These are phyloP conservation scores for Alectoris magna DNA, from an alignment of 2,797 vertebrate genomes.

Conservation along the genomic window DNA sequence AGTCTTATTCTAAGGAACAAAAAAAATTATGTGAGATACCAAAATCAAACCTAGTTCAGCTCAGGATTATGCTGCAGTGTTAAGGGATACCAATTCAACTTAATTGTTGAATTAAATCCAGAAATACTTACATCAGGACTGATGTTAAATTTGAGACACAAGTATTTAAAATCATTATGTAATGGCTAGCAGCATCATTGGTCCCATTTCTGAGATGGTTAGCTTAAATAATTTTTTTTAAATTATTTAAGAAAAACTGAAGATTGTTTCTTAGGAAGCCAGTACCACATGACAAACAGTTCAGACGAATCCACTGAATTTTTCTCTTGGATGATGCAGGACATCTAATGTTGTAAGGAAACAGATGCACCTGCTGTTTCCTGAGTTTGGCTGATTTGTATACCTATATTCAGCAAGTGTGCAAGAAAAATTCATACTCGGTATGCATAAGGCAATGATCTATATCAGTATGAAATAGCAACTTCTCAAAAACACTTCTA, in stretches of 20 bases:
- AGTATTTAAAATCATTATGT: neutral
- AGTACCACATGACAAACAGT: neutral
- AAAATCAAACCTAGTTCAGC: neutral
- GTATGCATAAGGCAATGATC: rapidly evolving
- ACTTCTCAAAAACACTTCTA: neutral
- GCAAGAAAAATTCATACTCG: neutral
- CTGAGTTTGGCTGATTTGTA: neutral
- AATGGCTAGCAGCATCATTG: no score
- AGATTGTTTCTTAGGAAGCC: neutral
- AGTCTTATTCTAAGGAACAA: neutral
- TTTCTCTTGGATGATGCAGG: neutral
- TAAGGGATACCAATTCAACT: neutral
- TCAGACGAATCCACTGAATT: neutral
- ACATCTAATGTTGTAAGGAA: neutral
- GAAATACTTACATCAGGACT: neutral
- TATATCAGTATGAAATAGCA: neutral
- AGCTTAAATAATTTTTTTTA: neutral
- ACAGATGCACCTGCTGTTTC: neutral
- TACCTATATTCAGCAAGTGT: neutral
- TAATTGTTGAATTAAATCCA: neutral
- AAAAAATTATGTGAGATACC: neutral
- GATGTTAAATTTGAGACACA: neutral
- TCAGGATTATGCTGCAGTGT: neutral
- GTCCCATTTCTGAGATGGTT: neutral
- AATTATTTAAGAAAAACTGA: neutral